Evolutionary conservation across 2,888 invertebrate species (phyloP), one percentile per base, ranked within the genome.

Genomic region (Catotricha subobsoleta): DNA sequence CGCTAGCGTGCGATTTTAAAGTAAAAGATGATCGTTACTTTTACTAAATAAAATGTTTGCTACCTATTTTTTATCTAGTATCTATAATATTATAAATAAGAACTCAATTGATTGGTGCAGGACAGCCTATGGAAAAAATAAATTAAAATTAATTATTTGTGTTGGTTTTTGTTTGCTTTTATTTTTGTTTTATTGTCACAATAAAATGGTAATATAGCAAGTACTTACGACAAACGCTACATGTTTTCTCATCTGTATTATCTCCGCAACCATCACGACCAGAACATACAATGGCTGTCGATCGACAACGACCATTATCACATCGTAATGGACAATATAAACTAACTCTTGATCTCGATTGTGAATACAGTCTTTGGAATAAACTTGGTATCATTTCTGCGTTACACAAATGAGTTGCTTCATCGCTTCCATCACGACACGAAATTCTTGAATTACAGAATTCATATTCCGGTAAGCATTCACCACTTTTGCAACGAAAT

Each of bases 201-300:
- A 28, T 28, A 12, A 28, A 28, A 10, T 10, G 25, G 10, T 25
- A 6, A 25, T 10, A 25, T 25, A 8, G 6, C 13, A 18, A 23
- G 29, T 51, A 80, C 86, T 81, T 64, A 90, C 90, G 76, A 66
- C 90, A 90, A 48, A 88, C 80, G 47, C 72, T 69, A 63, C 90
- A 91, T 46, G 76, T 74, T 46, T 72, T 73, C 62, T 91, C 90
- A 55, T 90, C 90, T 33, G 81, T 82, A 50, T 81, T 82, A 67
- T 90, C 90, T 7, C 90, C 90, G 54, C 90, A 90, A 16, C 90
- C 90, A 58, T 90, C 88, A 30, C 81, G 70, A 20, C 90, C 90
- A 12, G 86, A 87, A 60, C 90, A 90, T 3, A 84, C 76, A 45
- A 90, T 83, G 1, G 90, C 88, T 43, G 83, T 82, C 38, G 87